Base-by-base conservation (phyloP, 2,888 invertebrate genomes). In the Cheilosia grossa region DNA sequence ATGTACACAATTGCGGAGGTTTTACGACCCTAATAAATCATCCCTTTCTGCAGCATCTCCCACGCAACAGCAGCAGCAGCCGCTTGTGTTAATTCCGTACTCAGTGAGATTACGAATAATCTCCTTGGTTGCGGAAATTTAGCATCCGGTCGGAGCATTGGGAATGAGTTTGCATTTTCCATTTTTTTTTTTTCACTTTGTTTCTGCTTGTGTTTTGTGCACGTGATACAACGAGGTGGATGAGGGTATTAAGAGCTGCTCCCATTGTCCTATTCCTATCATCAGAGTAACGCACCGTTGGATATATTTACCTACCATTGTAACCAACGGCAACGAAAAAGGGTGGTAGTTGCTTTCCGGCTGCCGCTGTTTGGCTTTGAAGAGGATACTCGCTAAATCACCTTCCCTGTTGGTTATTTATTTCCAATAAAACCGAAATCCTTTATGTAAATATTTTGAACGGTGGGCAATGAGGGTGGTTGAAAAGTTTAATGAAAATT, bases 101-200 rank as follows among this genome's bases (percentile, higher is more conserved):
- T 63, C 78, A 70, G 37, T 37, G 54, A 78, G 78, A 70, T 78
- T 70, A 63, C 63, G 33, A 63, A 56, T 78, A 78, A 78, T 70
- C 70, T 33, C 70, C 63, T 64, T 78, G 63, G 63, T 58, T 70
- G 64, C 56, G 78, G 70, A 78, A 78, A 70, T 70, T 78, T 77
- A 77, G 53, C 69, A 77, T 77, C 67, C 77, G 67, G 13, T 51
- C 44, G 13, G 27, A 10, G 30, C 27, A 21, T 21, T 33, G 49
- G 61, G 37, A 33, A 69, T 54, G 61, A 69, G 37, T 49, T n/a
- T 63, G 56, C 47, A 37, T 61, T 61, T 54, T 44, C 1, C 4
- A 2, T 44, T 53, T 61, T 61, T 67, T 67, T 67, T 15, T 30
- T 19, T 49, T 47, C 24, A 17, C 30, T 56, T 53, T 9, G 33